Evolutionary conservation across 2,888 invertebrate species (phyloP).

Genomic region (Pollenia griseotomentosa): DNA sequence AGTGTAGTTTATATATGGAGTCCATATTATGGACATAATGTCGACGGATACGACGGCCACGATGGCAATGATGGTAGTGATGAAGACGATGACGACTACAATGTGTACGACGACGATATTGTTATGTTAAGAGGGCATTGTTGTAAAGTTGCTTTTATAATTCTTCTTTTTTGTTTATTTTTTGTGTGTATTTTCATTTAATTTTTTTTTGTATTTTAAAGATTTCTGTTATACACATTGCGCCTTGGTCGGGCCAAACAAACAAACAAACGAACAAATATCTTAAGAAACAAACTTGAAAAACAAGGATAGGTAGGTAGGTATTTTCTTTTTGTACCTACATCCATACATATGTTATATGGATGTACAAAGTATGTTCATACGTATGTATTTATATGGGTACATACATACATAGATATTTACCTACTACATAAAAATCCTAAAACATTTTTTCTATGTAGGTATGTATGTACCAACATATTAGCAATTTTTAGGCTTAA

Average conservation of each 20-base stretch:
- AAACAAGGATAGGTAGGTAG: conserved; percentile 29
- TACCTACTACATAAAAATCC: not conserved
- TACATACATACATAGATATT: not conserved
- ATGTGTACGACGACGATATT: conserved; percentile 35
- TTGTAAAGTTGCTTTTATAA: conserved; percentile 65
- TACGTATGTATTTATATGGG: conserved; percentile 16
- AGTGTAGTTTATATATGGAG: conserved; percentile 17
- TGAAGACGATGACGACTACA: conserved; percentile 52
- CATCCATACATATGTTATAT: not conserved
- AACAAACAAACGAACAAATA: conserved; percentile 10
- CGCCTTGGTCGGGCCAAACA: conserved; percentile 27
- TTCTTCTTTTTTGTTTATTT: conserved; percentile 49
- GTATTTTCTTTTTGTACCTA: not conserved
- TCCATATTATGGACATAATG: conserved; percentile 40
- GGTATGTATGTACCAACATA: not conserved
- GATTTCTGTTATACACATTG: conserved; percentile 63
- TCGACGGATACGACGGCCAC: conserved; percentile 39
- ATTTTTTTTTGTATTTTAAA: conserved; percentile 38
- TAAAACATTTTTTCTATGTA: not conserved
- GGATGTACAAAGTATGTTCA: not conserved
- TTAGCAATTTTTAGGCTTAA: not conserved
- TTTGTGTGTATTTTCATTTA: conserved; percentile 23
- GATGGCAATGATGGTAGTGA: conserved; percentile 18
- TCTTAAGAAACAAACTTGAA: conserved; percentile 25
- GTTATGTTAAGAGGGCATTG: conserved; percentile 70